Conservation (phyloP, 2,888 invertebrate species). For the Eubasilissa splendida region DNA sequence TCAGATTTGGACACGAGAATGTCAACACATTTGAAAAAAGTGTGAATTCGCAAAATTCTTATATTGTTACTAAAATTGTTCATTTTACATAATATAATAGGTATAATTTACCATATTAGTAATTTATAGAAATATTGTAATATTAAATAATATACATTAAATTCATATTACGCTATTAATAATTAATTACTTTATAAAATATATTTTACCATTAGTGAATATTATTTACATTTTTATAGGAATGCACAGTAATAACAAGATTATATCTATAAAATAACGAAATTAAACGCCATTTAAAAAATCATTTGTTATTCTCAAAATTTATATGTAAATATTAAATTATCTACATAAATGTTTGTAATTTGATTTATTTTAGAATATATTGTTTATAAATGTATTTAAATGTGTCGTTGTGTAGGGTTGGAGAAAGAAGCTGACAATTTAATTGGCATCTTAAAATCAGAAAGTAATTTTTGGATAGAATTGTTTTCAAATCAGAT, state of each 20-base stretch:
- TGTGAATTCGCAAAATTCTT: too few relatives aligned
- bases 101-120: too few relatives aligned
- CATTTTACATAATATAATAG: not conserved
- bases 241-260: constrained; percentile 46
- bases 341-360: not conserved
- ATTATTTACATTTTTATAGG: constrained; percentile 45
- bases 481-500: too few relatives aligned
- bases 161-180: constrained; percentile 3
- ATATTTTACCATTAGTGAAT: constrained; percentile 21
- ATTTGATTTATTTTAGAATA: not conserved
- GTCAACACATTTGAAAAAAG: too few relatives aligned
- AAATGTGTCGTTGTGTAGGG: constrained; percentile 23
- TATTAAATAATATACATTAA: too few relatives aligned
- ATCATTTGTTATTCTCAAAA: constrained; percentile 6
- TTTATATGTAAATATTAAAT: not conserved
- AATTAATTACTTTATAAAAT: constrained; percentile 32
- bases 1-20: constrained; percentile 40
- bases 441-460: too few relatives aligned
- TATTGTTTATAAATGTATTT: not conserved
- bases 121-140: too few relatives aligned
- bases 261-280: constrained; percentile 25
- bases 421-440: not conserved
- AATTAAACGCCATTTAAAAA: constrained; percentile 15
- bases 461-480: too few relatives aligned
- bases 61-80: too few relatives aligned